Base-by-base conservation (phyloP, 1,140 invertebrate species). In the Drosophila pachea region DNA sequence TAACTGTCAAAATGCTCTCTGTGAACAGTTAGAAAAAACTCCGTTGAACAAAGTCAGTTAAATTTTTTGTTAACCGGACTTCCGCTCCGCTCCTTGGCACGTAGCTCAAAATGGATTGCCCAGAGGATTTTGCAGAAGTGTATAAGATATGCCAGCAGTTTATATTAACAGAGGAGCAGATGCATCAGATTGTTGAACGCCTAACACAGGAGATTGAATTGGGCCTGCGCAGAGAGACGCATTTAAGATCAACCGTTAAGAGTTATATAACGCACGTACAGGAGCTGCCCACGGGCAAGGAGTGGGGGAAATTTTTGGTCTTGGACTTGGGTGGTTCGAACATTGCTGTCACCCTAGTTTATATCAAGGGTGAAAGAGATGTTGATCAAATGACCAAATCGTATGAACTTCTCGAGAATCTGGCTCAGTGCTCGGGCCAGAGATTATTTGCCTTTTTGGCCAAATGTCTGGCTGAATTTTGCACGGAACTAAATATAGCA, bases 321-420 rank as follows among this genome's bases (percentile, higher is more conserved):
- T 91, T 99, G 52, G 98, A 99, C 91, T 92, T 99, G 63, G 98
- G 98, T 12, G 98, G 98, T 0, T 99, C 98, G 8, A 99, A 99
- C 90, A 99, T 99, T 90, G 93, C 98, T 67, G 97, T 99, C 0
- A 90, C 99, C 9, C 91, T 99, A 7, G 97, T 99, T 76, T 94
- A 95, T 55, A 90, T 99, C 47, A 91, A 94, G 7, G 93, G 93
- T 38, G 93, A 94, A 67, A 92, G 92, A 65, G 91, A 92, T 55
- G 93, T 97, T 86, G 92, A 94, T 60, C 99, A 99, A 94, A 93
- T 95, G 77, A 97, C 97, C 49, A 98, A 98, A 91, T 98, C 98
- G 73, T 99, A 95, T 90, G 94, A 96, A 2, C 95, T 99, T 73
- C 96, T 97, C 22, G 93, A 96, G 82, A 91, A 93, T 64, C 94